Evolutionary conservation across 2,888 invertebrate genomes (phyloP).

Genomic region (Tubulanus polymorphus): DNA sequence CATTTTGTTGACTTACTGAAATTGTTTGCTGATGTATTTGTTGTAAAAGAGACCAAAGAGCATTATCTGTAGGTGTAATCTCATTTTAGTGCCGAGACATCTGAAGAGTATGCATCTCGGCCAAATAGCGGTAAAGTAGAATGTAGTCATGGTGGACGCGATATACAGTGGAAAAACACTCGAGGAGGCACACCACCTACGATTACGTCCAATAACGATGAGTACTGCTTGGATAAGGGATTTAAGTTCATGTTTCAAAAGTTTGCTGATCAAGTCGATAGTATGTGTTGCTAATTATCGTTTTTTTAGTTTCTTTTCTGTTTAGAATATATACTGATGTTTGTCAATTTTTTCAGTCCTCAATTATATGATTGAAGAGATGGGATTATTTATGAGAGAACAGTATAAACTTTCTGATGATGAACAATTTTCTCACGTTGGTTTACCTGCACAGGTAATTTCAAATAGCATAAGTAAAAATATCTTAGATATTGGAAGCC

Average conservation of each 20-base stretch:
- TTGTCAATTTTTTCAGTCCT: slow-evolving; percentile 39
- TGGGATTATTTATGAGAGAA: slow-evolving; percentile 50
- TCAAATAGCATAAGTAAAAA: background rate
- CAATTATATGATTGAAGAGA: slow-evolving; percentile 52
- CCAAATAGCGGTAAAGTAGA: slow-evolving; percentile 64
- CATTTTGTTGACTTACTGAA: background rate
- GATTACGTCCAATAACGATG: too few relatives aligned
- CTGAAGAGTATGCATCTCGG: slow-evolving; percentile 51
- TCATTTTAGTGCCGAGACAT: slow-evolving; percentile 48
- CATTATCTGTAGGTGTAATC: background rate
- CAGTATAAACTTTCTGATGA: slow-evolving; percentile 39
- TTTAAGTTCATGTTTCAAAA: slow-evolving; percentile 60
- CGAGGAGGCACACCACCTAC: too few relatives aligned
- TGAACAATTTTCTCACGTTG: slow-evolving; percentile 46
- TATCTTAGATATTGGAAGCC: background rate
- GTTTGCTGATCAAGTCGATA: slow-evolving; percentile 38
- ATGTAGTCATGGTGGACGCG: slow-evolving; percentile 39
- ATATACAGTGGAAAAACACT: too few relatives aligned
- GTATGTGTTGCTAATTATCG: background rate
- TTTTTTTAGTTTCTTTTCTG: background rate
- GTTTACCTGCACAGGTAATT: slow-evolving; percentile 39
- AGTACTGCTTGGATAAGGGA: slow-evolving; percentile 21
- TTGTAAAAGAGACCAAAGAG: background rate
- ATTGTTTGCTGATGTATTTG: slow-evolving; percentile 8
- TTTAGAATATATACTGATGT: too few relatives aligned